phyloP scores from a whole-genome alignment of 2,888 invertebrate species.

The Drosophila birchii region DNA sequence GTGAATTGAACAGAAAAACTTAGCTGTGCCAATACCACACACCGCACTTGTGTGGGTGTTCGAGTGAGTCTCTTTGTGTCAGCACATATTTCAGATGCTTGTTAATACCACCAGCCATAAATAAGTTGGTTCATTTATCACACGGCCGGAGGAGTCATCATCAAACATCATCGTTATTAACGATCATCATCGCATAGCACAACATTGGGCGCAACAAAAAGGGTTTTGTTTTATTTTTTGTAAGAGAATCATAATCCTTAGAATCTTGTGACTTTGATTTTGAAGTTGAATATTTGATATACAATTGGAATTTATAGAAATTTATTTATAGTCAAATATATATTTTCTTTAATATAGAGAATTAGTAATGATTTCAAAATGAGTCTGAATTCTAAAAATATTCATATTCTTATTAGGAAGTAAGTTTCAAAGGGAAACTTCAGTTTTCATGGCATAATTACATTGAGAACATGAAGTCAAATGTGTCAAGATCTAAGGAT shows the following conservation, averaged over 20 bases:
- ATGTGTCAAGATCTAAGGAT: background rate
- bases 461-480: background rate
- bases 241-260: background rate
- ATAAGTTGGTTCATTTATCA: conserved; percentile 45
- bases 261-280: background rate
- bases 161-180: conserved; percentile 27
- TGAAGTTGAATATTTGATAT: background rate
- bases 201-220: conserved; percentile 35
- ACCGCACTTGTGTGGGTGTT: conserved; percentile 35
- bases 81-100: conserved; percentile 62
- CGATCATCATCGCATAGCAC: conserved; percentile 45
- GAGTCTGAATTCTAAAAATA: background rate
- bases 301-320: too few species aligned
- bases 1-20: conserved; percentile 40
- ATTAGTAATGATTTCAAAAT: background rate
- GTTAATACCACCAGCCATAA: conserved; percentile 67
- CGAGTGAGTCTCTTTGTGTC: conserved; percentile 52
- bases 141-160: conserved; percentile 21
- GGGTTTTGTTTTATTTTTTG: background rate
- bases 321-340: too few species aligned
- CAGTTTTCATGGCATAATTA: background rate
- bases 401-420: too few species aligned
- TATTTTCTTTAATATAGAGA: background rate
- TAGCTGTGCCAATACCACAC: conserved; percentile 33
- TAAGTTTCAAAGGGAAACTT: too few species aligned